A percentile compares a stretch with the other conserved stretches of the same genome.
Evolutionary conservation across 2,797 vertebrate species (phyloP).

Genomic region (Mormyrus proboscirostris): DNA sequence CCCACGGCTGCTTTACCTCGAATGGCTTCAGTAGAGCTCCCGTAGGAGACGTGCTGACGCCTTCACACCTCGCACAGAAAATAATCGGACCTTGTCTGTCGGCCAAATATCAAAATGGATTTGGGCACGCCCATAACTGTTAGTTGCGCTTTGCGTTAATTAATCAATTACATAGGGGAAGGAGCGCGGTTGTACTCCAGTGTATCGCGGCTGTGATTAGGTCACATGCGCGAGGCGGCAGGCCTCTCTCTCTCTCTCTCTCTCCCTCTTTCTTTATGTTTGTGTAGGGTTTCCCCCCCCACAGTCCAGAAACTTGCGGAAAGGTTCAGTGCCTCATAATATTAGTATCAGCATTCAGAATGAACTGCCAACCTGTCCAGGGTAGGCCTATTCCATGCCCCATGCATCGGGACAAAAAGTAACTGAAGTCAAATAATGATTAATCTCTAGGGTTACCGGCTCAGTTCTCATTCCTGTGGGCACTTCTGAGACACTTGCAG

Average conservation of each 20-base stretch:
- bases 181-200: background rate
- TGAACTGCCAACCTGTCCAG: background rate
- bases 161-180: background rate
- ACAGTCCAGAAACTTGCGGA: background rate
- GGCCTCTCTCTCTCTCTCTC: background rate
- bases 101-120: background rate
- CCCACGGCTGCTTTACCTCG: too few species aligned
- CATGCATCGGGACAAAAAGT: background rate
- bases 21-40: too few species aligned
- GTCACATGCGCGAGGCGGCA: background rate
- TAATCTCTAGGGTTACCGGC: background rate
- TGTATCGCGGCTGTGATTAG: background rate
- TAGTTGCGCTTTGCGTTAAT: background rate
- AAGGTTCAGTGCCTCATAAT: background rate
- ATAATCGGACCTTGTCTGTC: too few species aligned
- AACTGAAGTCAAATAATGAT: background rate
- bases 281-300: background rate
- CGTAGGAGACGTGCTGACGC: too few species aligned
- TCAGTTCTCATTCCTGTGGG: background rate
- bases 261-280: background rate
- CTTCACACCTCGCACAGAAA: too few species aligned
- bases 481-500: background rate
- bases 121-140: background rate
- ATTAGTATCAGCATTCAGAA: background rate
- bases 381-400: background rate